These are phyloP conservation scores for Operophtera brumata DNA, from an alignment of 2,888 invertebrate species.

Conservation along the genomic window DNA sequence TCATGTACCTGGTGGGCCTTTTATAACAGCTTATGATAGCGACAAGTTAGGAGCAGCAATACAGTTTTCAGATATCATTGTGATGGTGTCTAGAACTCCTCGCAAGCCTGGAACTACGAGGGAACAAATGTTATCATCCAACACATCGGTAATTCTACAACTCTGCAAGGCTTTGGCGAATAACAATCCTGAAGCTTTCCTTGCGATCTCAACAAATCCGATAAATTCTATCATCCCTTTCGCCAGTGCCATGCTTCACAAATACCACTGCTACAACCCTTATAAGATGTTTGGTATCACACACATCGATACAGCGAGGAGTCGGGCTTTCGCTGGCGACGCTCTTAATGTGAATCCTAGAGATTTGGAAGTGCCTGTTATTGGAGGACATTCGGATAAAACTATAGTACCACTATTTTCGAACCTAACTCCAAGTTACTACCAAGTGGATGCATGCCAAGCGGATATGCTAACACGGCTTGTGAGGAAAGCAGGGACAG, in stretches of 20 bases:
- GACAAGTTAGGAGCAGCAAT: slow-evolving; percentile 45
- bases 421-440: slow-evolving; percentile 45
- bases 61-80: slow-evolving; percentile 46
- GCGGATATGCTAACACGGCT: slow-evolving; percentile 54
- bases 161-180: slow-evolving; percentile 52
- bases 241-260: slow-evolving; percentile 49
- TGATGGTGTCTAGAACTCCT: slow-evolving; percentile 50
- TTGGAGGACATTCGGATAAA: slow-evolving; percentile 63
- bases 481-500: slow-evolving; percentile 53
- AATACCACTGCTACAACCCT: slow-evolving; percentile 54
- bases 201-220: slow-evolving; percentile 60
- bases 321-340: slow-evolving; percentile 44
- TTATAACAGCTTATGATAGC: slow-evolving; percentile 41
- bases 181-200: slow-evolving; percentile 51
- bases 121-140: slow-evolving; percentile 53
- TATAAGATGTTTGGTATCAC: slow-evolving; percentile 61
- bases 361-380: slow-evolving; percentile 52
- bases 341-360: slow-evolving; percentile 45
- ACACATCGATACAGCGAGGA: slow-evolving; percentile 54
- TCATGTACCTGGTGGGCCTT: slow-evolving; percentile 51
- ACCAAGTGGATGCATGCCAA: slow-evolving; percentile 41
- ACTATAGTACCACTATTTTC: slow-evolving; percentile 64
- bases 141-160: slow-evolving; percentile 49
- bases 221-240: slow-evolving; percentile 61
- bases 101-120: slow-evolving; percentile 44